phyloP scores from a whole-genome alignment of 2,797 vertebrate genomes.

The Anabacerthia variegaticeps region DNA sequence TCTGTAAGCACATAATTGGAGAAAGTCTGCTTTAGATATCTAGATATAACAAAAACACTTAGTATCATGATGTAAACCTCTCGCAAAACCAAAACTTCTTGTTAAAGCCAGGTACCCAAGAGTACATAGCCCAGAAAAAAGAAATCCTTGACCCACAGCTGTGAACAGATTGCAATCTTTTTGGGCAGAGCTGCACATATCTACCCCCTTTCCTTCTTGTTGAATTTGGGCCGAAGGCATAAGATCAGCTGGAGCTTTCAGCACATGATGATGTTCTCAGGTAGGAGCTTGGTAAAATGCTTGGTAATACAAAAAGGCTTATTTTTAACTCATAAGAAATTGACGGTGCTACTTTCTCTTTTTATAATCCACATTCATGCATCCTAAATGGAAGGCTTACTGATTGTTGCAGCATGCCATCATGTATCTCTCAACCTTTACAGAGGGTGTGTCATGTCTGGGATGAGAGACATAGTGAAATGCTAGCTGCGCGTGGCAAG shows the following conservation, averaged over 20 bases:
- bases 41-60: neutral
- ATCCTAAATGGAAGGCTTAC: neutral
- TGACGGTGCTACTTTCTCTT: neutral
- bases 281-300: constrained; percentile 70
- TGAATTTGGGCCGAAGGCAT: constrained; percentile 93
- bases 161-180: constrained; percentile 88
- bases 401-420: neutral
- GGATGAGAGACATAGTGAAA: neutral
- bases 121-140: neutral
- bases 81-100: neutral
- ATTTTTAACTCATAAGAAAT: neutral
- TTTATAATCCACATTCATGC: neutral
- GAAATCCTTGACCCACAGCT: constrained; percentile 73
- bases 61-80: neutral
- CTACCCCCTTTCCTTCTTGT: constrained; percentile 93
- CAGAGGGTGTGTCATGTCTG: neutral
- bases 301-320: neutral
- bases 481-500: neutral
- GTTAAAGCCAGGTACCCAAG: neutral
- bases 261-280: constrained; percentile 99
- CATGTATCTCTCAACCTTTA: neutral
- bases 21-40: neutral
- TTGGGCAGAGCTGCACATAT: constrained; percentile 94
- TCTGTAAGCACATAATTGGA: neutral
- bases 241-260: constrained; percentile 96